Base-by-base conservation (phyloP, 2,888 invertebrate genomes). In the Beris chalybata region DNA sequence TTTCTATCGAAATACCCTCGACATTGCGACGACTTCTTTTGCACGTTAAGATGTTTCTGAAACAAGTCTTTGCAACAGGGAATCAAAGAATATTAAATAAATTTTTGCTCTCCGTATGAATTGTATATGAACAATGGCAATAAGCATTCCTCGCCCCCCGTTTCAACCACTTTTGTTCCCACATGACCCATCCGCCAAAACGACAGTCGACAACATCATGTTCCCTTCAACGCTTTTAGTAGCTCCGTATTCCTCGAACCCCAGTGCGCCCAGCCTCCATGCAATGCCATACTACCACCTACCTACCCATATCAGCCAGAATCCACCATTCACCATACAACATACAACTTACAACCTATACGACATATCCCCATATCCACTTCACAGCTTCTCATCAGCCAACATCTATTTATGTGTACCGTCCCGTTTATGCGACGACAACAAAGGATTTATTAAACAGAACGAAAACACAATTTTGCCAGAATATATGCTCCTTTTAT, bases 361-460 rank as follows among this genome's bases (percentile, higher is more conserved):
- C n/a, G 43, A 30, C 9, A 47, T 44, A 12, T 43, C 22, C 22
- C 29, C 29, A 38, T 44, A 9, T 15, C 44, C 15, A 47, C 22
- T 44, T 45, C 22, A 29, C 64, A 44, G 47, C 64, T 47, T 45
- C 47, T 47, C 64, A 53, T 13, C 48, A 44, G 45, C 32, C 7
- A 64, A n/a, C 54, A 54, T 47, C 55, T 64, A 64, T 56, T 55
- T 55, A 64, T 48, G 43, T 29, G 22, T 52, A 63, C 52, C 48
- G 44, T 52, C 68, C 45, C 63, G 50, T 66, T 68, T 61, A 65
- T 67, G 61, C 55, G 66, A 67, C 57, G 56, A 59, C 66, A 69
- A 69, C 69, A 69, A 69, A 69, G 69, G 67, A 69, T 69, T 69
- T 69, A 69, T 69, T 69, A 67, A 65, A 69, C 50, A 66, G 64